Evolutionary conservation across 2,888 invertebrate genomes (phyloP).

Genomic region (Atethmia centrago): DNA sequence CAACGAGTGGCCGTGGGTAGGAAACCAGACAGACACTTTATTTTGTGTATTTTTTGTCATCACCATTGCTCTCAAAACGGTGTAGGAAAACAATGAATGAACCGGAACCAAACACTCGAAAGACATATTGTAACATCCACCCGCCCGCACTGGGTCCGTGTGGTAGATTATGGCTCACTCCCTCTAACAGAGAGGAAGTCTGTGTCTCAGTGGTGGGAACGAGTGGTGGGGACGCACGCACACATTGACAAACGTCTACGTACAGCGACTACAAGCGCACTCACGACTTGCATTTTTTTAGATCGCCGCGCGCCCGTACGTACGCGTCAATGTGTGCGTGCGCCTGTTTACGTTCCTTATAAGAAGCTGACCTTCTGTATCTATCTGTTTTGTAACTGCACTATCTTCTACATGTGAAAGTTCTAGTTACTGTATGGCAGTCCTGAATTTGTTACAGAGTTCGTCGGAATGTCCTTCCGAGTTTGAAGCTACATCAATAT

Average conservation of each 20-base stretch:
- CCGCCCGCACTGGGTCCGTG: too few relatives aligned
- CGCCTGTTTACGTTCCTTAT: neutral
- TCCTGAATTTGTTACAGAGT: constrained; percentile 49
- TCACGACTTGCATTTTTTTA: neutral
- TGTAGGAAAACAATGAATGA: neutral
- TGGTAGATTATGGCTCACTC: too few relatives aligned
- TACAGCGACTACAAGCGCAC: neutral
- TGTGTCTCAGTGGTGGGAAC: neutral
- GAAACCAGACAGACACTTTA: too few relatives aligned
- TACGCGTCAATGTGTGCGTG: neutral
- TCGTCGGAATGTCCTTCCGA: constrained; percentile 30
- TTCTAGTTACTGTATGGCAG: constrained; percentile 32
- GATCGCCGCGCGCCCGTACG: too few relatives aligned
- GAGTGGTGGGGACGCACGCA: neutral
- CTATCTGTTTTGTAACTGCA: neutral
- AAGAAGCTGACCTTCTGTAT: neutral
- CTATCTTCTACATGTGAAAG: constrained; percentile 34
- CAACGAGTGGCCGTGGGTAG: too few relatives aligned
- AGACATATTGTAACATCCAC: neutral
- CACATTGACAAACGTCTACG: neutral
- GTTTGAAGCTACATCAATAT: constrained; percentile 45
- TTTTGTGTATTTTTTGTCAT: neutral
- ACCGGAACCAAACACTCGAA: too few relatives aligned
- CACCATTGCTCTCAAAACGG: neutral
- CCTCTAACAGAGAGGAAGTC: neutral